Evolutionary conservation across 1,140 invertebrate genomes (phyloP), one percentile per base, ranked within the genome.

Genomic region (Drosophila melanica): DNA sequence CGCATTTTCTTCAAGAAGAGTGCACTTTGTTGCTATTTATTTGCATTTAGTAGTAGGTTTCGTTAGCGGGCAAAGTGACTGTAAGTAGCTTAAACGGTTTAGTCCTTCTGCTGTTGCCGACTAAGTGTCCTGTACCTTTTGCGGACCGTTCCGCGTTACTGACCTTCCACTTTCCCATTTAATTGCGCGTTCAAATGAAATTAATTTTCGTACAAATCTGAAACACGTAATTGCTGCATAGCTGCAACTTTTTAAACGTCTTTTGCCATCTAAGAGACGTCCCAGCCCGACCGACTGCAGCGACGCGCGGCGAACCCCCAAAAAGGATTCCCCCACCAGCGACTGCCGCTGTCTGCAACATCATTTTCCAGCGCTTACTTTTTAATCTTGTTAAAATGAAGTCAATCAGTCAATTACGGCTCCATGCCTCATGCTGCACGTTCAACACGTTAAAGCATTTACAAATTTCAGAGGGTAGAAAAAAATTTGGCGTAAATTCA

Each of bases 151-250:
- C 14, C 7, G 47, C 57, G 39, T 50, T 35, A 53, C 50, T 77
- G 81, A 78, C 78, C 67, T 70, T 74, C 47, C 58, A 70, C 67
- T 72, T 62, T 71, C 75, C 63, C 41, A 81, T 81, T 86, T 86
- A 87, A 87, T 86, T 87, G 82, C 78, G 75, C 82, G 71, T 81
- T 82, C 76, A 86, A 81, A 81, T 87, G 71, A 86, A 86, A 86
- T 86, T 86, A 87, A 87, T 87, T 86, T 81, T 66, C 45, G 47
- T 66, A 64, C 9, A 81, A 81, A 67, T 70, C 48, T 65, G 33
- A 66, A 54, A 78, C 64, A 69, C 74, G 65, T 63, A 66, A 47
- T 74, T 75, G 67, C 55, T 45, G 39, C 51, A 58, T 57, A 62
- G 42, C 55, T 71, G 42, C 55, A 66, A 62, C 42, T 64, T 65